phyloP scores from a whole-genome alignment of 2,113 vertebrate genomes.

The Puffinus mauretanicus region DNA sequence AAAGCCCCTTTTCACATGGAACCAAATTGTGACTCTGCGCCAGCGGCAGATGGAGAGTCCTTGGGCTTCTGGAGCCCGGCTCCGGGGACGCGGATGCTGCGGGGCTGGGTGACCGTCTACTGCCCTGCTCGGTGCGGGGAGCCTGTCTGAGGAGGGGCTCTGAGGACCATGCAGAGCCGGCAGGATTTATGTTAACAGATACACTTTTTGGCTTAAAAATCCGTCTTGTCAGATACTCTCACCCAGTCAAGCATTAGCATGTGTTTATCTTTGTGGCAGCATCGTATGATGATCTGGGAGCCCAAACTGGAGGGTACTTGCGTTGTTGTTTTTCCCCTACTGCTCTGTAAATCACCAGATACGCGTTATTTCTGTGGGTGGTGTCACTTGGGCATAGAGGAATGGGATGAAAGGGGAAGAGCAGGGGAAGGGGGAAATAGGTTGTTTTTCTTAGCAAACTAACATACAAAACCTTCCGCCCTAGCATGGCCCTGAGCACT shows the following conservation, averaged over 20 bases:
- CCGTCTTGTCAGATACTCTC: background rate
- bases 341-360: background rate
- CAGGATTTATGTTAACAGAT: background rate
- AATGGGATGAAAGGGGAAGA: background rate
- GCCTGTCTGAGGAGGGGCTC: background rate
- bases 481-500: background rate
- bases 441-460: background rate
- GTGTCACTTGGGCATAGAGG: background rate
- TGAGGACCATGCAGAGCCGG: fast-evolving
- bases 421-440: background rate
- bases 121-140: background rate
- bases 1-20: fast-evolving
- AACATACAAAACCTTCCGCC: background rate
- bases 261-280: background rate
- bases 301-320: background rate
- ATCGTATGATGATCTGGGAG: background rate
- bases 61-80: background rate
- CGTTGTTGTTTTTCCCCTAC: too few relatives aligned
- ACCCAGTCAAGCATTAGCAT: background rate
- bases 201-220: background rate
- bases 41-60: background rate
- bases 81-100: fast-evolving
- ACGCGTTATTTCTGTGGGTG: background rate
- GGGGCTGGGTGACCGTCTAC: background rate
- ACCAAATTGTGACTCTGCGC: fast-evolving